phyloP scores from a whole-genome alignment of 1,140 invertebrate genomes.

The Thalassaphorura encarpata region DNA sequence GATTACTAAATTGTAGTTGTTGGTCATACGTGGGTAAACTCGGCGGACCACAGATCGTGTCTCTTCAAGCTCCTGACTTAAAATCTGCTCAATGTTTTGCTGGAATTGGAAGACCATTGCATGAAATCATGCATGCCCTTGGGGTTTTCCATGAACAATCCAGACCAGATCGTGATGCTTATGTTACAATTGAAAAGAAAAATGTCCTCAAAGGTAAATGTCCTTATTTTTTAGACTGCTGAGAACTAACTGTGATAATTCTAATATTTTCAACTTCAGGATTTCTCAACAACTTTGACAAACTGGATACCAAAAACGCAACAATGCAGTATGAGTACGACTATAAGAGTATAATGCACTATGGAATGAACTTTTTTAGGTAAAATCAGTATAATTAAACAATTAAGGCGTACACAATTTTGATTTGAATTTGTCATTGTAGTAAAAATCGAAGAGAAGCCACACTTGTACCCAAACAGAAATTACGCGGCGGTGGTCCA shows the following conservation, averaged over 20 bases:
- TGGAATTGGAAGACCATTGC: constrained; percentile 49
- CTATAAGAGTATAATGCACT: constrained; percentile 63
- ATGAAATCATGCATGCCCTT: constrained; percentile 53
- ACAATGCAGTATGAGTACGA: constrained; percentile 56
- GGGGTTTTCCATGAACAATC: constrained; percentile 57
- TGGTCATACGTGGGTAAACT: constrained; percentile 49
- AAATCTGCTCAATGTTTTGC: constrained; percentile 49
- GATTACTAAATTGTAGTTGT: constrained; percentile 39
- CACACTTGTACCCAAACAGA: constrained; percentile 50
- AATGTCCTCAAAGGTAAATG: constrained; percentile 30
- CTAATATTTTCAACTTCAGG: constrained; percentile 39
- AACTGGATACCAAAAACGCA: constrained; percentile 50
- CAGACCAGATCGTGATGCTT: constrained; percentile 41
- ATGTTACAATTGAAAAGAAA: constrained; percentile 24
- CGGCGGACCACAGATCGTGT: constrained; percentile 55
- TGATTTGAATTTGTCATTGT: constrained; percentile 40
- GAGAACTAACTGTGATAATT: neutral
- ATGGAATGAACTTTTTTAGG: constrained; percentile 50
- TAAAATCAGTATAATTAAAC: constrained; percentile 26
- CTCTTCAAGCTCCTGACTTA: constrained; percentile 50
- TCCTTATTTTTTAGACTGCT: neutral
- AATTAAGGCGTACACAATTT: constrained; percentile 36
- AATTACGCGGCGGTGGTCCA: constrained; percentile 33
- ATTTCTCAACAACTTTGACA: constrained; percentile 49
- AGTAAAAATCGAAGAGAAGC: constrained; percentile 45